Evolutionary conservation across 1,140 invertebrate species (phyloP).

Genomic region (Drosophila miranda): DNA sequence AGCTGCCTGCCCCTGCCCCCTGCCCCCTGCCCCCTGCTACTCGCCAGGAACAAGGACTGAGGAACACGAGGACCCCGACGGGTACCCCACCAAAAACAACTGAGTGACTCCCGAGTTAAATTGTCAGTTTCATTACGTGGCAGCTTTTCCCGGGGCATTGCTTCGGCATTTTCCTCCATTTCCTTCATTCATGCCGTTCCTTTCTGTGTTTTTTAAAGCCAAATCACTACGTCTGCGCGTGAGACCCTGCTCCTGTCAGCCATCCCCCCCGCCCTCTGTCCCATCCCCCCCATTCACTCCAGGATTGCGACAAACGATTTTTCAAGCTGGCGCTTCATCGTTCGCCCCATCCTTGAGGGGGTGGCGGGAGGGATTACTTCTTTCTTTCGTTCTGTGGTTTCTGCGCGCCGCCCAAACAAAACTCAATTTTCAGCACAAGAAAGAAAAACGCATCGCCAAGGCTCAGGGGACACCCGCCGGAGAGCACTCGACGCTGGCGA

Average conservation of each 20-base stretch:
- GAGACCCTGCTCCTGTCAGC: conserved; percentile 26
- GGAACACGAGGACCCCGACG: not conserved
- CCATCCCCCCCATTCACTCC: conserved; percentile 1
- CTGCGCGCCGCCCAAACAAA: conserved; percentile 34
- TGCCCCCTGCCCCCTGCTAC: not conserved
- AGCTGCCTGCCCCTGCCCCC: conserved; percentile 18
- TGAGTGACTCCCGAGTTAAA: conserved; percentile 69
- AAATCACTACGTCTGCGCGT: conserved; percentile 78
- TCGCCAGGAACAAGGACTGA: too few relatives aligned
- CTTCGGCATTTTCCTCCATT: conserved; percentile 16
- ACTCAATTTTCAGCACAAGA: conserved; percentile 60
- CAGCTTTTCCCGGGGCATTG: conserved; percentile 41
- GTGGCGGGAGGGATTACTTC: not conserved
- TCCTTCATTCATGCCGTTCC: conserved; percentile 5
- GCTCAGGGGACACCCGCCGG: conserved; percentile 39
- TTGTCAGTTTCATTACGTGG: conserved; percentile 80
- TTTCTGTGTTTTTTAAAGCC: conserved; percentile 61
- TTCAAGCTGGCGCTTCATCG: conserved; percentile 78
- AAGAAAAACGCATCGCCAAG: conserved; percentile 33
- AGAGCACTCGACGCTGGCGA: conserved; percentile 51
- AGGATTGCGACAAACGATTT: conserved; percentile 75
- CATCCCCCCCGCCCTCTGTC: not conserved
- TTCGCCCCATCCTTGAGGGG: conserved; percentile 6
- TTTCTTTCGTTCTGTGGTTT: conserved; percentile 28
- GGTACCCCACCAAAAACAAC: conserved; percentile 33